Evolutionary conservation across 2,888 invertebrate species (phyloP).

Genomic region (Cybosia mesomella): DNA sequence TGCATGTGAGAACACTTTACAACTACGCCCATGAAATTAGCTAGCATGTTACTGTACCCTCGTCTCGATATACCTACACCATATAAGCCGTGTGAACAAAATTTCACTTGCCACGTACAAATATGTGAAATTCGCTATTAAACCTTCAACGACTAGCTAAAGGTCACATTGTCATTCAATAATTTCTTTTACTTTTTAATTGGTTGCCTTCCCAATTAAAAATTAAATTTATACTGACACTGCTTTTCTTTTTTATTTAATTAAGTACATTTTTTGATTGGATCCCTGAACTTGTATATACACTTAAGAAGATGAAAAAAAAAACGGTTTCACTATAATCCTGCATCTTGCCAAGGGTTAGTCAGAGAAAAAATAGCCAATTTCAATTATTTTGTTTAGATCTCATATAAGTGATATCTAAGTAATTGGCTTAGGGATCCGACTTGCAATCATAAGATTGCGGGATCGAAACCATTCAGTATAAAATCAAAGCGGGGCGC

Average conservation of each 20-base stretch:
- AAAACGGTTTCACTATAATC: neutral
- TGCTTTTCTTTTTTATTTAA: neutral
- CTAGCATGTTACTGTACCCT: slow-evolving; percentile 27
- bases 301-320: neutral
- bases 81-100: slow-evolving; percentile 29
- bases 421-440: neutral
- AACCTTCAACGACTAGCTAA: slow-evolving; percentile 24
- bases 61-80: slow-evolving; percentile 39
- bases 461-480: neutral
- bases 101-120: slow-evolving; percentile 26
- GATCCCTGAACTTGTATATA: neutral
- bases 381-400: neutral
- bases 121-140: slow-evolving; percentile 33
- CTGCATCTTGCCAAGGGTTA: neutral
- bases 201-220: slow-evolving; percentile 34
- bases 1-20: slow-evolving; percentile 56
- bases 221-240: neutral
- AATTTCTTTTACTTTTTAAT: slow-evolving; percentile 35
- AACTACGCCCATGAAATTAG: slow-evolving; percentile 44
- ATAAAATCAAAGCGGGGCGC: neutral
- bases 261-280: neutral
- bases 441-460: neutral
- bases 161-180: slow-evolving; percentile 34
- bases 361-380: neutral
- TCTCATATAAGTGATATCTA: neutral